Evolutionary conservation across 2,113 vertebrate species (phyloP), one percentile per base, ranked within the genome.

Genomic region (Oostethus manadensis): DNA sequence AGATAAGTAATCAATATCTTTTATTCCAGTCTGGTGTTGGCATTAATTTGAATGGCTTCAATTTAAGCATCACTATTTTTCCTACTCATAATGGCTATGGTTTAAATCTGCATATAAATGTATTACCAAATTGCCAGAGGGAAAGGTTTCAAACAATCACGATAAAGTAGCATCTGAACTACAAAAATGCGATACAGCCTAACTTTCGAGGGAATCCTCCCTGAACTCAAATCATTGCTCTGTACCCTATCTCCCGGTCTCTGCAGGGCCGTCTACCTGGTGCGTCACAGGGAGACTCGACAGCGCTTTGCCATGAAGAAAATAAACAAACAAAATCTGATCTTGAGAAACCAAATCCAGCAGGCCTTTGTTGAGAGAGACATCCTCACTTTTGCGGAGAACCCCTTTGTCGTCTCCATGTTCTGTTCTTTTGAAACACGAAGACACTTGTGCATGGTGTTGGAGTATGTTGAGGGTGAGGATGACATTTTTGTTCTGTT

Each of bases 291-390:
- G 6, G 94, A 94, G 59, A 96, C 92, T 0, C 86, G 95, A 16
- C 95, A 98, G 83, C 93, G 95, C 58, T 97, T 98, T 2, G 95
- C 95, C 61, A 95, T 98, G 94, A 98, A 98, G 82, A 96, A 95
- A 86, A 98, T 98, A 85, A 98, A 98, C 89, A 98, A 98, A 79
- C 95, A 98, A 87, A 98, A 98, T 86, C 84, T 96, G 87, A 93
- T 94, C 69, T 86, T 98, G 64, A 89, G 95, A 69, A 98, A 98
- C 83, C 93, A 97, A 89, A 93, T 98, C 88, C 92, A 96, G 80
- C 95, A 98, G 86, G 95, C 95, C 0, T 98, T 98, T 0, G 93
- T 98, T 40, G 95, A 98, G 84, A 83, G 95, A 0, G 94, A 98
- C 90, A 98, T 98, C 84, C 93, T 98, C 70, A 98, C 95, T 70